A percentile compares a stretch with the other conserved stretches of the same genome.
Conservation (phyloP, 2,113 vertebrate species). For the Hucho hucho region DNA sequence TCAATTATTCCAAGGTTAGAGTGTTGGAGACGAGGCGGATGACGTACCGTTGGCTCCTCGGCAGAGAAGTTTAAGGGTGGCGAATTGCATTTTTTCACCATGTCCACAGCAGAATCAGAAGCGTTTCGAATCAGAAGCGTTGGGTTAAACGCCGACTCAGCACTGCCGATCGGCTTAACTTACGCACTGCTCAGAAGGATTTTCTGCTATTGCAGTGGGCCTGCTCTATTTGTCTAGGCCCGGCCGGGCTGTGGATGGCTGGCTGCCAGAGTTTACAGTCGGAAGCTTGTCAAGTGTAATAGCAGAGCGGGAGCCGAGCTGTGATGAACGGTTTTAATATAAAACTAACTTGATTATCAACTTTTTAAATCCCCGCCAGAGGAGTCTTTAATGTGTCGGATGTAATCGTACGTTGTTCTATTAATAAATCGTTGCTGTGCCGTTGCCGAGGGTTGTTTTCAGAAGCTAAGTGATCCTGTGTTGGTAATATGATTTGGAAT, state of each 20-base stretch:
- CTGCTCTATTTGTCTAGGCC: background rate
- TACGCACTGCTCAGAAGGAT: background rate
- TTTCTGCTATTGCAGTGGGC: background rate
- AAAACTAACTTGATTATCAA: background rate
- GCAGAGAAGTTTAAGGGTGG: background rate
- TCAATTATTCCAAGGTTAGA: background rate
- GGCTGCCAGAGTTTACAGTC: background rate
- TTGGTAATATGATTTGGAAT: too few relatives aligned
- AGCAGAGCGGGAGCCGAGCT: background rate
- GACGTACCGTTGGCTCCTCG: background rate
- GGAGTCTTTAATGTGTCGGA: background rate
- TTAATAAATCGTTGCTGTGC: background rate
- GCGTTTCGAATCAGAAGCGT: background rate
- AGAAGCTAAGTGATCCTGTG: too few relatives aligned
- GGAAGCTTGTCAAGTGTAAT: background rate
- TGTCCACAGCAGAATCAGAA: constrained; percentile 8
- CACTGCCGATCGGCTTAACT: background rate
- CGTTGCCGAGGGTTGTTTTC: too few relatives aligned
- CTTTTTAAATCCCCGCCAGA: background rate
- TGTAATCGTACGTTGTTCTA: background rate
- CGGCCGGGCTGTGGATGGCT: background rate
- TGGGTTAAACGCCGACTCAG: constrained; percentile 6
- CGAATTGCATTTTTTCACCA: constrained; percentile 19
- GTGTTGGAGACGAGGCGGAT: too few relatives aligned
- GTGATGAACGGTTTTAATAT: background rate